Conservation (phyloP, 2,888 invertebrate genomes). For the Tachystola acroxantha region DNA sequence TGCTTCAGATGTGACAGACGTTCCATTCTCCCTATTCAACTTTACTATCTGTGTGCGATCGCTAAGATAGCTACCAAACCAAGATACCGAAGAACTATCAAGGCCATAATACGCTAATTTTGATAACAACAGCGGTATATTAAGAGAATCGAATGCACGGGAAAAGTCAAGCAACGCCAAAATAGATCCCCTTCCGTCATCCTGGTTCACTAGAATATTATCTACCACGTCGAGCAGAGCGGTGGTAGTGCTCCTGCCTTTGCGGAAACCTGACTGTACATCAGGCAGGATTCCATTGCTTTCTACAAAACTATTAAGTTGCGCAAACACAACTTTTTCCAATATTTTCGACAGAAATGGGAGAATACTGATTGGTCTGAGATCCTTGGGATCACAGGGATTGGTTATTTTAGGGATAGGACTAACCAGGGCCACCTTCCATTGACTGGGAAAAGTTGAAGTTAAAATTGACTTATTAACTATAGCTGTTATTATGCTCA, state of each 20-base stretch:
- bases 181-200: conserved; percentile 1
- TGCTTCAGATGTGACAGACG: neutral
- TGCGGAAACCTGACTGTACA: conserved; percentile 11
- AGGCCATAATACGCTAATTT: neutral
- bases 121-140: neutral
- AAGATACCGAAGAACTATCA: neutral
- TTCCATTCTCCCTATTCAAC: neutral
- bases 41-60: neutral
- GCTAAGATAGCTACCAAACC: neutral
- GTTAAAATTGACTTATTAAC: neutral
- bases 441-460: neutral
- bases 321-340: conserved; percentile 10
- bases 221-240: conserved; percentile 9
- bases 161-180: conserved; percentile 6
- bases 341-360: conserved; percentile 11
- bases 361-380: conserved; percentile 10
- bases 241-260: conserved; percentile 6
- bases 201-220: conserved; percentile 4
- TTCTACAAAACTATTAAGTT: conserved; percentile 6
- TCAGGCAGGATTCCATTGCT: conserved; percentile 3
- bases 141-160: conserved; percentile 3
- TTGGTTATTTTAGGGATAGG: conserved; percentile 3
- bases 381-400: neutral
- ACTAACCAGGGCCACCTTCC: neutral
- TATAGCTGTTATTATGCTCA: neutral